Conservation (phyloP, 2,113 vertebrate species). For the Chelonoidis abingdonii region DNA sequence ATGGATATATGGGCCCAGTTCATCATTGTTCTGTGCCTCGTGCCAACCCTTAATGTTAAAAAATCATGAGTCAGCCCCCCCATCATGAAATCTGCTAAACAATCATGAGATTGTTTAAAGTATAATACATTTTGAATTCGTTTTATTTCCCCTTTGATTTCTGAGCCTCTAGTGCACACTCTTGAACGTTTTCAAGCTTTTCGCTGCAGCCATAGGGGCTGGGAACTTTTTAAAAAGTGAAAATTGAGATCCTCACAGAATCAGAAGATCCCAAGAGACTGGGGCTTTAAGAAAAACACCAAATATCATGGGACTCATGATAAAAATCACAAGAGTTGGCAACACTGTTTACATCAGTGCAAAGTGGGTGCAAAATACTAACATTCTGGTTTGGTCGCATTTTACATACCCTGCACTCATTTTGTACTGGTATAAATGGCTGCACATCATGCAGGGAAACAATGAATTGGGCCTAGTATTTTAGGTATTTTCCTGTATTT, state of each 20-base stretch:
- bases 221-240: not conserved
- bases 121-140: not conserved
- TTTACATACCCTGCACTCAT: not conserved
- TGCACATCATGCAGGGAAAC: not conserved
- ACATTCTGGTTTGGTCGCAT: not conserved
- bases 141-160: conserved; percentile 10
- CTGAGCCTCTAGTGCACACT: not conserved
- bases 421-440: not conserved
- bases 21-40: not conserved
- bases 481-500: no score
- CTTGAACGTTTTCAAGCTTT: not conserved
- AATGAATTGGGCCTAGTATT: not conserved
- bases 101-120: not conserved
- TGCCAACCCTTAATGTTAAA: not conserved
- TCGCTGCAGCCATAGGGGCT: not conserved
- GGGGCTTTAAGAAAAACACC: not conserved
- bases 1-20: not conserved
- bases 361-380: not conserved
- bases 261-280: not conserved
- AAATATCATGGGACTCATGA: not conserved
- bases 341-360: not conserved
- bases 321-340: not conserved
- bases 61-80: not conserved
- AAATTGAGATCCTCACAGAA: rapidly evolving
- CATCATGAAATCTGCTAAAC: not conserved